Evolutionary conservation across 1,140 invertebrate genomes (phyloP), one percentile per base, ranked within the genome.

Genomic region (Zaprionus taronus): DNA sequence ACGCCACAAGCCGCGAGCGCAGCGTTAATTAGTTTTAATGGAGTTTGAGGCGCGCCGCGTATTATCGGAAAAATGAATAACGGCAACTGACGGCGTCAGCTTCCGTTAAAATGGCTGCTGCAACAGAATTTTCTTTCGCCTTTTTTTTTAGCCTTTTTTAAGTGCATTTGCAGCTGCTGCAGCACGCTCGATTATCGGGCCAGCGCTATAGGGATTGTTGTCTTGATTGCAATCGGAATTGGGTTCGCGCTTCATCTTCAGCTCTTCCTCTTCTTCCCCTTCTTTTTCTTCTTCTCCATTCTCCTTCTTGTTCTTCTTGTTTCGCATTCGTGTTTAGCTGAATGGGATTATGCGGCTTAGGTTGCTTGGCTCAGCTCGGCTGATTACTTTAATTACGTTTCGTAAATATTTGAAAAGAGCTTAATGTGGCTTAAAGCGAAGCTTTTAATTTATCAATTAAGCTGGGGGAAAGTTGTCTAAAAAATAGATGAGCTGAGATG

Each of bases 11-110:
- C n/a, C 41, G 41, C 41, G 7, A 47, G 34, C 47, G 34, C 65
- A 80, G 66, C 68, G 72, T 83, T 89, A 86, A 86, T 86, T 77
- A 80, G 77, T 80, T 87, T 83, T 80, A 89, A 83, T 86, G 73
- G 77, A 77, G 64, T 72, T 78, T 78, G 61, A 60, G 73, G 53
- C 44, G 9, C 36, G 28, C 36, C 67, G 60, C 20, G 38, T 55
- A 51, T 61, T 71, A 76, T 77, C 57, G 31, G 14, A 71, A 51
- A 63, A 63, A 74, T 47, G 26, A 36, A 22, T 47, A 36, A 24
- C n/a, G 36, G n/a, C 22, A 22, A 31, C 31, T 34, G 31, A 9
- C 31, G 9, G 31, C 31, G 9, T 34, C 31, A 34, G 31, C 9
- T 56, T 38, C 34, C 36, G 44, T n/a, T 26, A 22, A 15, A 22